A percentile compares a stretch with the other conserved stretches of the same genome.
Conservation (phyloP, 2,113 vertebrate species). For the Phylloscopus trochilus region DNA sequence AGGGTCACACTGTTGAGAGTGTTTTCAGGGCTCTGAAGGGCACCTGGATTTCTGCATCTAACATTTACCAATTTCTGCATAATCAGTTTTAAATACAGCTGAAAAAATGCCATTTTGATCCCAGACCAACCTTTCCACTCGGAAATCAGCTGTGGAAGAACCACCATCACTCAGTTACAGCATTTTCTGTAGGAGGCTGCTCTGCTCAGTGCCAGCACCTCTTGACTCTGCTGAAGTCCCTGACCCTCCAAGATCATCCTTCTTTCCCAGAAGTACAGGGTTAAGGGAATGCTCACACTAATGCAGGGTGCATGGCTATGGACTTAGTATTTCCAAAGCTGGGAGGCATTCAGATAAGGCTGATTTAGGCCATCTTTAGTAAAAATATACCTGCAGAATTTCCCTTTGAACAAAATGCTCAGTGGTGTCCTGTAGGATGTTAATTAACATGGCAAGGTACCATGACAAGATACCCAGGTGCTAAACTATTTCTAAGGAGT, state of each 20-base stretch:
- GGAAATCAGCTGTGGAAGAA: neutral
- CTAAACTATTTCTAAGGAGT: neutral
- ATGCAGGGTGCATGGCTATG: neutral
- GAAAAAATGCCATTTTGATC: neutral
- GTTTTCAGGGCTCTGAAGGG: neutral
- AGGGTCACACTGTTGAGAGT: neutral
- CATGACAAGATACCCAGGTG: neutral
- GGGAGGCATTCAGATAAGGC: neutral
- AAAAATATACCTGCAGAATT: neutral
- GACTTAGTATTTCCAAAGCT: neutral
- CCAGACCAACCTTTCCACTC: neutral
- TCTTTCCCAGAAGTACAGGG: accelerated
- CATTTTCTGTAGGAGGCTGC: neutral
- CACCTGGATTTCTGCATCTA: neutral
- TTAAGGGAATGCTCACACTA: neutral
- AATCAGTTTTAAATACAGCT: neutral
- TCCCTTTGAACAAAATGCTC: neutral
- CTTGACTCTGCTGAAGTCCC: neutral
- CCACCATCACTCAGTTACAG: neutral
- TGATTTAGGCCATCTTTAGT: neutral
- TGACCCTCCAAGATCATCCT: neutral
- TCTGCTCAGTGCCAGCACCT: neutral
- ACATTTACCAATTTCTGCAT: neutral
- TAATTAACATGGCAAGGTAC: neutral
- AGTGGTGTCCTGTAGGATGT: neutral